Percentiles rank a stretch among this genome's conserved stretches.
Evolutionary conservation across 2,113 vertebrate species (phyloP).

Genomic region (Cochlearius cochlearius): DNA sequence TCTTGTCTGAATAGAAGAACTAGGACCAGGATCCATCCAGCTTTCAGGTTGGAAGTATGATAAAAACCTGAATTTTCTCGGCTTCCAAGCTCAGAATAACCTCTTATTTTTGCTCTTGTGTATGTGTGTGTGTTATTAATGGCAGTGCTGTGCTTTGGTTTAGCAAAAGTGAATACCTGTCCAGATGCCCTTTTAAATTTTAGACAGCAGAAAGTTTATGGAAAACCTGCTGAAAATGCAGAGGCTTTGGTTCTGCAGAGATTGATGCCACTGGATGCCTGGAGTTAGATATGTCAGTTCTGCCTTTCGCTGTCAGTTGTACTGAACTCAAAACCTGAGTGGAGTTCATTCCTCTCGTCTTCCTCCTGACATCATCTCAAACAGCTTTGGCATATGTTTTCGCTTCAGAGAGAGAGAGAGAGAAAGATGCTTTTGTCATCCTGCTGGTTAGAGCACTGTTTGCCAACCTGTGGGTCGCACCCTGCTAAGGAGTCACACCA

Average conservation of each 20-base stretch:
- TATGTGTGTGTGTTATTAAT: background rate
- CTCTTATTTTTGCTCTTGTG: background rate
- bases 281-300: background rate
- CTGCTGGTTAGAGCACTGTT: background rate
- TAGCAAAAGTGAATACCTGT: background rate
- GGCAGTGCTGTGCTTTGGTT: background rate
- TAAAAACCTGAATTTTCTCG: background rate
- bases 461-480: background rate
- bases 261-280: background rate
- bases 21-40: background rate
- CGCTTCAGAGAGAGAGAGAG: background rate
- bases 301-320: background rate
- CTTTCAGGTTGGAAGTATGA: background rate
- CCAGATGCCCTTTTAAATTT: background rate
- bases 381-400: background rate
- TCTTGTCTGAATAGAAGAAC: background rate
- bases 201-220: background rate
- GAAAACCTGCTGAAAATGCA: background rate
- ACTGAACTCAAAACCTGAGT: background rate
- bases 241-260: background rate
- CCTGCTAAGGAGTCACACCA: background rate
- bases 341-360: background rate
- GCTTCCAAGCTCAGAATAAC: background rate
- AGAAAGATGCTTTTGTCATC: background rate
- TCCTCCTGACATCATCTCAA: background rate